Base-by-base conservation (phyloP, 2,888 invertebrate genomes). In the Tigriopus californicus region DNA sequence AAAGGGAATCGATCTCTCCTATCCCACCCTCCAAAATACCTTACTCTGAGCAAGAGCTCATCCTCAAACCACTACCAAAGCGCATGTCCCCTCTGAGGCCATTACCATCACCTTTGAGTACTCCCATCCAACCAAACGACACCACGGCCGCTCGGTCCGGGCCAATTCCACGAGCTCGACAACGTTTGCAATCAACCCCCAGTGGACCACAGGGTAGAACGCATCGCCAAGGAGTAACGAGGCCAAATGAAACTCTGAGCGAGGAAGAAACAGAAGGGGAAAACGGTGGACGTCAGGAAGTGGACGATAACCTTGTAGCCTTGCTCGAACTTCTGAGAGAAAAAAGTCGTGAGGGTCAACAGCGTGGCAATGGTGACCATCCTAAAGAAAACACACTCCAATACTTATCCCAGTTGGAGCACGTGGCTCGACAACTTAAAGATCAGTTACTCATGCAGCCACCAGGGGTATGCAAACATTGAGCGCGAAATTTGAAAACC, bases 391-490 rank as follows among this genome's bases (percentile, higher is more conserved):
- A 54, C 22, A 41, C 54, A n/a, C 18, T 56, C 12, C 42, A 56
- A 44, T 56, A 56, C 44, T 44, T 56, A n/a, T 41, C 56, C 15
- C 56, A 56, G 44, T 24, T 56, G 12, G 56, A 56, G 15, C 22
- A 44, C 12, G 56, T 56, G 18, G 56, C 56, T 15, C n/a, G 56
- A 20, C 15, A 46, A 25, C 46, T 56, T 13, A 56, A 56, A 24
- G 56, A 56, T 24, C 56, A 56, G 20, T 20, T 42, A 13, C 42
- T 56, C 33, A 24, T 33, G 8, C 22, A 52, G 24, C 25, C 46
- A 5, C 46, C 46, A 5, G 33, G 33, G 33, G 33, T 33, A 33
- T 5, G 33, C 3, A 8, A 8, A 8, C 4, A 33, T 33, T 33
- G 33, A 33, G 33, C 33, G 33, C 33, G 4, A 33, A 33, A 5